Base-by-base conservation (phyloP, 2,797 vertebrate species). In the Pseudochromis fuscus region DNA sequence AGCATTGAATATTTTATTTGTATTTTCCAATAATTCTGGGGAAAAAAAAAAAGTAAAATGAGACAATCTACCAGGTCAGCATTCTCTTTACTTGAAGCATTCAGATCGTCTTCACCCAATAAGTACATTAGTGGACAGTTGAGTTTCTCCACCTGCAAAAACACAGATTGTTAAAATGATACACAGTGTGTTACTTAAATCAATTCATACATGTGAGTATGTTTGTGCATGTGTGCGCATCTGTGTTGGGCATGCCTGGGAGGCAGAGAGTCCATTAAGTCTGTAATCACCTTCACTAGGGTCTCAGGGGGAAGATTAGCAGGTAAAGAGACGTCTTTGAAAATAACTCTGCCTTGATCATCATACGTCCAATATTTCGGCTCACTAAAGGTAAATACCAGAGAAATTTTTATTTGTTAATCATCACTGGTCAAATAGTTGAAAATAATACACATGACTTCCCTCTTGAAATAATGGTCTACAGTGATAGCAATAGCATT, bases 41-140 rank as follows among this genome's bases (percentile, higher is more conserved):
- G n/a, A 1, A 27, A 10, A 12, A 13, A 21, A 53, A 33, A 23
- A 53, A 8, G 2, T 16, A 16, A 70, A 63, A 27, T 35, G 0
- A 58, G 38, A 37, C 16, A 38, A 24, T 56, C 10, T 80, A 93
- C 91, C 90, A 90, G 0, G 35, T 82, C 65, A 63, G 91, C 89
- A 0, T 68, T 91, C 62, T 92, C 88, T 7, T 5, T 9, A 61
- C 81, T 79, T 7, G 84, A 42, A 50, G 33, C 0, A 19, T 48
- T 83, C 23, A 30, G 23, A 60, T 94, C 92, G 10, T 93, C 92
- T 72, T 90, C 85, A 27, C 91, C 79, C n/a, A 83, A 24, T 8
- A 94, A 70, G 79, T 48, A 89, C 86, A 93, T 60, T 23, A 93
- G 27, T 7, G 91, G 91, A 81, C 90, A 94, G 28, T 15, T 1